Evolutionary conservation across 2,888 invertebrate species (phyloP).

Genomic region (Phlogophora meticulosa): DNA sequence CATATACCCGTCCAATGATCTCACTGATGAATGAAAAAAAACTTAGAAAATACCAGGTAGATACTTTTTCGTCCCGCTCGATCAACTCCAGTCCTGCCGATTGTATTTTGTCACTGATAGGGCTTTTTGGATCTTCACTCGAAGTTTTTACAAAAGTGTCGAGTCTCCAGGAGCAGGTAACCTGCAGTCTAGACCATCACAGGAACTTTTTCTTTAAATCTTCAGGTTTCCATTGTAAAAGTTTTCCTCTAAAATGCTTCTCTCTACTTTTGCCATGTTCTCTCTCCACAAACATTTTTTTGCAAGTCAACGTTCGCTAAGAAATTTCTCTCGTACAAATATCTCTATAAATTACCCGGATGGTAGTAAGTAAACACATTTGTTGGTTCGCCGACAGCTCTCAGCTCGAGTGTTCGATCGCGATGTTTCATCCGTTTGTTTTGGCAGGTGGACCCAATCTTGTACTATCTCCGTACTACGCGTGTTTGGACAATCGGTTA

Average conservation of each 20-base stretch:
- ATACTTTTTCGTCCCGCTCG: background rate
- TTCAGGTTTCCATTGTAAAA: background rate
- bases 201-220: slow-evolving; percentile 1
- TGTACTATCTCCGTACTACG: slow-evolving; percentile 37
- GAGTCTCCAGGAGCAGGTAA: background rate
- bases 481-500: slow-evolving; percentile 56
- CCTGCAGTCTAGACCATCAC: background rate
- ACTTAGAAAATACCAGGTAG: slow-evolving; percentile 3
- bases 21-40: slow-evolving; percentile 31
- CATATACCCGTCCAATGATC: slow-evolving; percentile 55
- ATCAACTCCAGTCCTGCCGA: background rate
- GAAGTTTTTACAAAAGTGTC: background rate
- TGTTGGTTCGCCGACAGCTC: slow-evolving; percentile 52
- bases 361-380: slow-evolving; percentile 60
- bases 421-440: slow-evolving; percentile 75
- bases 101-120: background rate
- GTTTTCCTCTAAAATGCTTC: background rate
- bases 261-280: background rate
- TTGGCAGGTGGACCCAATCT: slow-evolving; percentile 79
- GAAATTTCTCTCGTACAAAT: slow-evolving; percentile 60
- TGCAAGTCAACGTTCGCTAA: slow-evolving; percentile 49
- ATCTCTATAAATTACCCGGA: slow-evolving; percentile 59
- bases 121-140: background rate
- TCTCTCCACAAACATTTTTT: slow-evolving; percentile 9
- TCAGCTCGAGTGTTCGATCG: slow-evolving; percentile 38